These are phyloP conservation scores for Drepana falcataria DNA, from an alignment of 2,888 invertebrate genomes.

Conservation along the genomic window DNA sequence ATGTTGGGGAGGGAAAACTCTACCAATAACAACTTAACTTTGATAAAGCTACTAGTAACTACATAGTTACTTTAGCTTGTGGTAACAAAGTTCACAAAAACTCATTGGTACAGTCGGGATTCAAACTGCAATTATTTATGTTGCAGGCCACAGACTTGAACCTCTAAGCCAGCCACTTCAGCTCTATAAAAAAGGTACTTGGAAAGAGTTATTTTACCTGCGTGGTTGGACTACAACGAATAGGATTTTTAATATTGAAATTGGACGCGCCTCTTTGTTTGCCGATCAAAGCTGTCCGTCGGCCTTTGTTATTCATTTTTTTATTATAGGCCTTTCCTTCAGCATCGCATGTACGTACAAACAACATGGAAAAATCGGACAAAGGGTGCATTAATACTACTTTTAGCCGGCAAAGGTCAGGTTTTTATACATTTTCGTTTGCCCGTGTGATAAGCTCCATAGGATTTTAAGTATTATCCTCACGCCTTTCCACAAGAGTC, in stretches of 20 bases:
- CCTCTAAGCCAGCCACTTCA: too few species aligned
- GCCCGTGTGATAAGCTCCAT: not conserved
- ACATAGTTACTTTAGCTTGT: too few species aligned
- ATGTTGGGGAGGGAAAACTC: too few species aligned
- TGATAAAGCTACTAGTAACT: too few species aligned
- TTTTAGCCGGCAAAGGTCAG: not conserved
- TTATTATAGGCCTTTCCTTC: conserved; percentile 12
- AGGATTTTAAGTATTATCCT: not conserved
- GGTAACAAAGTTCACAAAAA: too few species aligned
- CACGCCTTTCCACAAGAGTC: too few species aligned
- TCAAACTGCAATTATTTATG: too few species aligned
- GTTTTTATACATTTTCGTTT: not conserved
- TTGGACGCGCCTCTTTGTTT: conserved; percentile 9
- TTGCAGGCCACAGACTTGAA: too few species aligned
- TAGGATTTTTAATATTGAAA: not conserved
- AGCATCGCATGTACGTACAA: conserved; percentile 1
- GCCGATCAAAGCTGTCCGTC: conserved; percentile 11
- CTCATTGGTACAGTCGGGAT: too few species aligned
- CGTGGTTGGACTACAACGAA: not conserved
- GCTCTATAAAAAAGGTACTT: too few species aligned
- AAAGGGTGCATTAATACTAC: not conserved
- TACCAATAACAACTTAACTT: too few species aligned
- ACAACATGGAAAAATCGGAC: not conserved
- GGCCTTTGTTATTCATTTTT: conserved; percentile 11
- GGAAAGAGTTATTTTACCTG: too few species aligned